phyloP scores from a whole-genome alignment of 1,140 invertebrate species.

The Drosophila orosa region DNA sequence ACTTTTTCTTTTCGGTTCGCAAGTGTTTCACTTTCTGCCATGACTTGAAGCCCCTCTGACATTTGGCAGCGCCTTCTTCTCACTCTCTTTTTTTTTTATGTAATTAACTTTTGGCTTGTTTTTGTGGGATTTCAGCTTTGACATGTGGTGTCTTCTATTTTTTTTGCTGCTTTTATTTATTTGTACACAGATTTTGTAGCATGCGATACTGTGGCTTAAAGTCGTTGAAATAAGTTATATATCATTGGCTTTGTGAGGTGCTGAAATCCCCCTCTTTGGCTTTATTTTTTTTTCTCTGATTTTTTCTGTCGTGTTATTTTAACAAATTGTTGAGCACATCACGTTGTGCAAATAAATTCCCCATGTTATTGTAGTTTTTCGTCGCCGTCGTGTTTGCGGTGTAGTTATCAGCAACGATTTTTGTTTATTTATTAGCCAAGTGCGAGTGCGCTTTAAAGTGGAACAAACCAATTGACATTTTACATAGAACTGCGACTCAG shows the following conservation, averaged over 20 bases:
- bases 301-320: conserved; percentile 41
- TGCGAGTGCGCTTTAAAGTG: conserved; percentile 50
- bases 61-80: conserved; percentile 17
- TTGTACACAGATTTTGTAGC: conserved; percentile 24
- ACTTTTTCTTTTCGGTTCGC: conserved; percentile 43
- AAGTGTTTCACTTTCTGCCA: conserved; percentile 32
- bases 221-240: conserved; percentile 36
- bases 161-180: conserved; percentile 21
- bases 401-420: conserved; percentile 62
- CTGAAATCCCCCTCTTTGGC: conserved; percentile 4
- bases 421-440: conserved; percentile 36
- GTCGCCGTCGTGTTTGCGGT: conserved; percentile 35
- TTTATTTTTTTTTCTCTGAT: conserved; percentile 6
- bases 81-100: conserved; percentile 8
- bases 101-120: conserved; percentile 49
- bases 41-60: conserved; percentile 31
- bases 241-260: conserved; percentile 35
- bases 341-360: conserved; percentile 59
- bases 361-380: conserved; percentile 43
- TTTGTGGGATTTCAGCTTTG: conserved; percentile 45
- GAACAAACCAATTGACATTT: conserved; percentile 71
- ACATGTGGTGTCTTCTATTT: conserved; percentile 20
- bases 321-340: conserved; percentile 58
- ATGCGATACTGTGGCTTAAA: conserved; percentile 19
- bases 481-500: conserved; percentile 41